phyloP scores from a whole-genome alignment of 2,797 vertebrate species.

The Vultur gryphus region DNA sequence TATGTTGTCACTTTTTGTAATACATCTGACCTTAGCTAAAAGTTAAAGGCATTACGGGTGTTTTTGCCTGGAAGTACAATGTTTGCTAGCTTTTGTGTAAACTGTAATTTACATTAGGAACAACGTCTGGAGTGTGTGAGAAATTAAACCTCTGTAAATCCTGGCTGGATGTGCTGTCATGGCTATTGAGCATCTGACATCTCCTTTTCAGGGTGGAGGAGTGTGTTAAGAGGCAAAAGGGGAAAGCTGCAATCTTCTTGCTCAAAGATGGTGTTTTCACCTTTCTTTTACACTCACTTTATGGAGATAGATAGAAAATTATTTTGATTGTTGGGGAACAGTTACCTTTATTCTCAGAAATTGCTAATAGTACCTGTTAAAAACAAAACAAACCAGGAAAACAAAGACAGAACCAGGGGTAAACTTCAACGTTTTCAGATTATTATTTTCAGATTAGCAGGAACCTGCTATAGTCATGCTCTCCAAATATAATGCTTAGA shows the following conservation, averaged over 20 bases:
- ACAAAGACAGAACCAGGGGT: background rate
- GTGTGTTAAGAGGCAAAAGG: background rate
- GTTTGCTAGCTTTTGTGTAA: background rate
- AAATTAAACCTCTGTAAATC: background rate
- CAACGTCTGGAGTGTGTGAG: background rate
- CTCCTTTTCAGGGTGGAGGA: background rate
- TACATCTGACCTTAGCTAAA: background rate
- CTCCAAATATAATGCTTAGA: background rate
- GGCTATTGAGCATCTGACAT: background rate
- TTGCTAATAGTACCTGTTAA: background rate
- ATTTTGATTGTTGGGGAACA: background rate
- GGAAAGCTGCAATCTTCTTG: background rate
- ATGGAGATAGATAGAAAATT: background rate
- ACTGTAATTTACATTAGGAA: background rate
- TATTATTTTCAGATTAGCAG: background rate
- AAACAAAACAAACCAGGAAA: background rate
- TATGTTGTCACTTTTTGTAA: background rate
- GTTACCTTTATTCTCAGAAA: background rate
- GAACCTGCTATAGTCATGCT: background rate
- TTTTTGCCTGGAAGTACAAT: background rate
- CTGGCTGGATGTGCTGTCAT: background rate
- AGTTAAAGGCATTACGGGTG: background rate
- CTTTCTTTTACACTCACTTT: background rate
- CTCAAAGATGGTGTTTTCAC: background rate
- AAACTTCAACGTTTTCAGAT: background rate